These are phyloP conservation scores for Ranitomeya variabilis DNA, from an alignment of 2,113 vertebrate genomes.

Conservation along the genomic window DNA sequence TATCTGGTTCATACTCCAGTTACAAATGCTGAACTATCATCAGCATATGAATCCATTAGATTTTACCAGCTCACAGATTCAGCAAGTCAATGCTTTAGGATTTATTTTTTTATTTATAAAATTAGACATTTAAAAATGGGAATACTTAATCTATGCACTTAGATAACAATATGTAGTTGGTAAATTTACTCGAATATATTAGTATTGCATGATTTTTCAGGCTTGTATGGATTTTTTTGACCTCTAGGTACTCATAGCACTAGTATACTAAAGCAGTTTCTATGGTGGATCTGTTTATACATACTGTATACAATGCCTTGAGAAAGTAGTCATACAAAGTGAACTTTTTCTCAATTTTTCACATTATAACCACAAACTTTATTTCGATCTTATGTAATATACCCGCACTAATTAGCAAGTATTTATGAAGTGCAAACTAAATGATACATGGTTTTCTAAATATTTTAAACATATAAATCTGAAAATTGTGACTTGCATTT, in stretches of 20 bases:
- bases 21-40: slow-evolving; percentile 34
- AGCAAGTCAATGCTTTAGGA: background rate
- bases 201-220: no score
- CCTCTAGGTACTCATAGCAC: background rate
- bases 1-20: slow-evolving; percentile 27
- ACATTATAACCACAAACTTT: no score
- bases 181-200: background rate
- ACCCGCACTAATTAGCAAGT: no score
- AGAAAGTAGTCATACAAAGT: background rate
- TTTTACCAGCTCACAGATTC: slow-evolving; percentile 12
- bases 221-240: background rate
- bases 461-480: no score
- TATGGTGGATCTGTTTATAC: background rate
- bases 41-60: background rate
- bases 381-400: no score
- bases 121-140: background rate
- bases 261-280: background rate
- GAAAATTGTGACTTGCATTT: no score
- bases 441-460: no score
- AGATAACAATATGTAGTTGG: background rate
- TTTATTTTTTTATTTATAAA: background rate
- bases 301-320: no score
- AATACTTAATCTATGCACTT: background rate
- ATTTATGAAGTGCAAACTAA: no score
- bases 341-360: no score